A percentile compares a stretch with the other conserved stretches of the same genome.
These are phyloP conservation scores for Aphidius colemani DNA, from an alignment of 2,888 invertebrate species.

Conservation along the genomic window DNA sequence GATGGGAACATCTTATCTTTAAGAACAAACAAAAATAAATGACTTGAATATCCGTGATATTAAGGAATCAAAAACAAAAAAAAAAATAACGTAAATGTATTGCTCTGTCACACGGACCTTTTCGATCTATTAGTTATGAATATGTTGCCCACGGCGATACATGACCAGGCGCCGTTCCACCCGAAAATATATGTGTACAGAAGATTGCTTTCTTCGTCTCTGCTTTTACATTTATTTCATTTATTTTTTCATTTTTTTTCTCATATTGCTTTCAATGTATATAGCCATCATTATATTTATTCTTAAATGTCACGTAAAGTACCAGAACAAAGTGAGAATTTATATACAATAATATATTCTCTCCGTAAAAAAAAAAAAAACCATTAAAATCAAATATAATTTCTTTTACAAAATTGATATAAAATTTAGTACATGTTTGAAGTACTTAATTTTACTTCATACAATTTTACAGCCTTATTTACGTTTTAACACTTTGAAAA, in stretches of 20 bases:
- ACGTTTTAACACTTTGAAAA: neutral
- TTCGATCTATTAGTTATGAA: constrained; percentile 59
- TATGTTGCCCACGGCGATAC: constrained; percentile 59
- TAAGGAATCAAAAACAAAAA: constrained; percentile 30
- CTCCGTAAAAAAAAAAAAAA: too few species aligned
- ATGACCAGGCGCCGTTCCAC: constrained; percentile 43
- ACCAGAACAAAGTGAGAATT: constrained; percentile 35
- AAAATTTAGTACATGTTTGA: too few species aligned
- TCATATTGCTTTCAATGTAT: neutral
- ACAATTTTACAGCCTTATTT: too few species aligned
- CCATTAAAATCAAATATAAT: too few species aligned
- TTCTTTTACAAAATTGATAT: too few species aligned
- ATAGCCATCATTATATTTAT: constrained; percentile 42
- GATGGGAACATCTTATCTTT: too few species aligned
- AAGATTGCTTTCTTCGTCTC: constrained; percentile 25
- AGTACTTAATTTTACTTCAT: too few species aligned
- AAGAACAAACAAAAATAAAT: neutral
- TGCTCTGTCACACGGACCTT: constrained; percentile 56
- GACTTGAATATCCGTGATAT: neutral
- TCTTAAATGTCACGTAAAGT: constrained; percentile 51
- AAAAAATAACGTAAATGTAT: constrained; percentile 56
- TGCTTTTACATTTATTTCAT: constrained; percentile 7
- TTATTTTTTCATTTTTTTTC: neutral
- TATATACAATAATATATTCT: constrained; percentile 1
- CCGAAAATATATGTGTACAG: constrained; percentile 50